phyloP scores from a whole-genome alignment of 2,888 invertebrate species.

The Ditula angustiorana region DNA sequence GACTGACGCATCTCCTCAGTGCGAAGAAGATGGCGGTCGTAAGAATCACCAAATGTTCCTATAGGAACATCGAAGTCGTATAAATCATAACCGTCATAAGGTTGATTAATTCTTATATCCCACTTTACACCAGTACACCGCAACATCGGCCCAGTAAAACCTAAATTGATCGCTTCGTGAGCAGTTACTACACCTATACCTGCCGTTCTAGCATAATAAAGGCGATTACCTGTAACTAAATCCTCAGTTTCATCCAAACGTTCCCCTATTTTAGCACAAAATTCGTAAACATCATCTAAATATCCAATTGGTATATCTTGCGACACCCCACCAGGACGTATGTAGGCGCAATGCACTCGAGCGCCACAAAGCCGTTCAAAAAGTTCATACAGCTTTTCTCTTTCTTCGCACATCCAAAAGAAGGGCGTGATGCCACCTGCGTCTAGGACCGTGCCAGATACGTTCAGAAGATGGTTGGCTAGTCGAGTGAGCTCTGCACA shows the following conservation, averaged over 20 bases:
- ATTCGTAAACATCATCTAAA: slow-evolving; percentile 92
- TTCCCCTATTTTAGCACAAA: slow-evolving; percentile 87
- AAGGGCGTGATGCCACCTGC: slow-evolving; percentile 95
- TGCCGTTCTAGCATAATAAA: slow-evolving; percentile 87
- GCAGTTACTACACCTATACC: slow-evolving; percentile 90
- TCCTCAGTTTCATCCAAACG: slow-evolving; percentile 95
- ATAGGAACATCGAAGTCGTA: slow-evolving; percentile 94
- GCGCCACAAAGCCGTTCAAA: slow-evolving; percentile 94
- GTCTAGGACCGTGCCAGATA: slow-evolving; percentile 91
- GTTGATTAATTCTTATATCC: slow-evolving; percentile 93
- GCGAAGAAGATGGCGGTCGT: slow-evolving; percentile 91
- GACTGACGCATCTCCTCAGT: slow-evolving; percentile 91
- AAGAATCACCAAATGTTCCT: slow-evolving; percentile 93
- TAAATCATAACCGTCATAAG: slow-evolving; percentile 93
- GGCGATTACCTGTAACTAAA: slow-evolving; percentile 89
- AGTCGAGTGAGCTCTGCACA: slow-evolving; percentile 92
- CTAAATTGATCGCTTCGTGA: slow-evolving; percentile 91
- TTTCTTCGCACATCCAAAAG: slow-evolving; percentile 96
- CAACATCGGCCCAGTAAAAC: slow-evolving; percentile 90
- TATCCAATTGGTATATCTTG: slow-evolving; percentile 86
- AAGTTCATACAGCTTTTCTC: slow-evolving; percentile 94
- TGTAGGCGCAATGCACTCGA: slow-evolving; percentile 93
- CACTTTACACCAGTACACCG: slow-evolving; percentile 94
- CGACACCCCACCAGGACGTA: slow-evolving; percentile 93
- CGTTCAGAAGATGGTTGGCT: slow-evolving; percentile 92